Percentiles rank a stretch among this genome's conserved stretches.
These are phyloP conservation scores for Mesembrinibis cayennensis DNA, from an alignment of 2,113 vertebrate species.

Conservation along the genomic window DNA sequence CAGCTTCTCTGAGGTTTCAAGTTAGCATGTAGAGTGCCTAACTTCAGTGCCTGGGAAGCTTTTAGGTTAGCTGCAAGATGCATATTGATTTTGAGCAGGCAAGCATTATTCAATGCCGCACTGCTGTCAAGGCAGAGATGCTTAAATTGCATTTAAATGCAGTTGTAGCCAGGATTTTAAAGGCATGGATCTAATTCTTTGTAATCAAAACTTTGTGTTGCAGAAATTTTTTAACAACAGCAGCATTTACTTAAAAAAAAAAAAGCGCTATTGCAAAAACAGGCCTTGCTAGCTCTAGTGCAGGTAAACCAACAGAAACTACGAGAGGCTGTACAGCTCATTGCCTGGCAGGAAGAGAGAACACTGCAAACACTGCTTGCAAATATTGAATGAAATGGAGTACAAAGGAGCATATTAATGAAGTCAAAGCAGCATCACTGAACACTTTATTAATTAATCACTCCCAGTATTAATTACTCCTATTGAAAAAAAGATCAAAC, in stretches of 20 bases:
- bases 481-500: not conserved
- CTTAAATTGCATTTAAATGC: not conserved
- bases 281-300: not conserved
- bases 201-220: not conserved
- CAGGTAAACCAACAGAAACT: not conserved
- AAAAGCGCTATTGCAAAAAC: not conserved
- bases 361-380: not conserved
- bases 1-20: not conserved
- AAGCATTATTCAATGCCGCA: not conserved
- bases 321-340: not conserved
- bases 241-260: not conserved
- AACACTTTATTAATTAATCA: not conserved
- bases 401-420: not conserved
- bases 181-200: not conserved
- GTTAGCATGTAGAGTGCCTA: not conserved
- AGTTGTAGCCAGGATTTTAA: not conserved
- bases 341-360: not conserved
- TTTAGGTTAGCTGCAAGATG: not conserved
- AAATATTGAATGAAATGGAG: not conserved
- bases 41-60: not conserved
- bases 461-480: not conserved
- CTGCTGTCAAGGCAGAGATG: not conserved
- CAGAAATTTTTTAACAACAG: not conserved
- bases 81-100: not conserved
- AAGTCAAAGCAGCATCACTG: constrained; percentile 2